Conservation (phyloP, 2,113 vertebrate species). For the Rhynchomys soricoides region DNA sequence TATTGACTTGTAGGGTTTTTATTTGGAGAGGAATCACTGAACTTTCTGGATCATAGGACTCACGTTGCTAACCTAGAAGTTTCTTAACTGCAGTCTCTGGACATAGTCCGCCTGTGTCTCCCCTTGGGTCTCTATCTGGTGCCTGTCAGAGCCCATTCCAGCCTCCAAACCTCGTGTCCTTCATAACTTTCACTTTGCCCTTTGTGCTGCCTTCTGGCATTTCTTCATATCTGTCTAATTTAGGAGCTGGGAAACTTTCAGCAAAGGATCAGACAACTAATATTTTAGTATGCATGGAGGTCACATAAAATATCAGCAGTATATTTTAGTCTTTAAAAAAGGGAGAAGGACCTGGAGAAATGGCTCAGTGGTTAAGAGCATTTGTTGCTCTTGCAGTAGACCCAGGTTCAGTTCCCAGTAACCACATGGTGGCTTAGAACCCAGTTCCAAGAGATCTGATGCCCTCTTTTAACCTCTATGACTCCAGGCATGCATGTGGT, state of each 20-base stretch:
- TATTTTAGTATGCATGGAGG: not conserved
- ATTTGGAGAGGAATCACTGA: not conserved
- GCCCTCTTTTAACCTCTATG: not conserved
- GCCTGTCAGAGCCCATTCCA: not conserved
- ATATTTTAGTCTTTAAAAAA: not conserved
- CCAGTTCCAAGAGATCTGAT: not conserved
- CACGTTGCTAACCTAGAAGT: not conserved
- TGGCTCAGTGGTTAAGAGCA: not conserved
- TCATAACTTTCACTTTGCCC: not conserved
- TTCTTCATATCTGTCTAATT: not conserved
- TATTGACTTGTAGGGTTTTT: not conserved
- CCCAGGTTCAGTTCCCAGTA: not conserved
- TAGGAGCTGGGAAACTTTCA: not conserved
- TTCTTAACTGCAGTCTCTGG: not conserved
- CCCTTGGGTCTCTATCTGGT: not conserved
- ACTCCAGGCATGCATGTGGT: not conserved
- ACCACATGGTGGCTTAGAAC: not conserved
- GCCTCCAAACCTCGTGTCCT: not conserved
- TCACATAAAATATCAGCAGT: not conserved
- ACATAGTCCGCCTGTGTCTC: not conserved
- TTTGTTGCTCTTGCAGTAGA: not conserved
- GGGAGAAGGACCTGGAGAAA: no score
- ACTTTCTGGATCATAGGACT: conserved; percentile 15
- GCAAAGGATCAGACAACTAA: not conserved
- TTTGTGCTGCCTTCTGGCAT: not conserved